These are phyloP conservation scores for Liolophura sinensis DNA, from an alignment of 1,140 invertebrate species.

Conservation along the genomic window DNA sequence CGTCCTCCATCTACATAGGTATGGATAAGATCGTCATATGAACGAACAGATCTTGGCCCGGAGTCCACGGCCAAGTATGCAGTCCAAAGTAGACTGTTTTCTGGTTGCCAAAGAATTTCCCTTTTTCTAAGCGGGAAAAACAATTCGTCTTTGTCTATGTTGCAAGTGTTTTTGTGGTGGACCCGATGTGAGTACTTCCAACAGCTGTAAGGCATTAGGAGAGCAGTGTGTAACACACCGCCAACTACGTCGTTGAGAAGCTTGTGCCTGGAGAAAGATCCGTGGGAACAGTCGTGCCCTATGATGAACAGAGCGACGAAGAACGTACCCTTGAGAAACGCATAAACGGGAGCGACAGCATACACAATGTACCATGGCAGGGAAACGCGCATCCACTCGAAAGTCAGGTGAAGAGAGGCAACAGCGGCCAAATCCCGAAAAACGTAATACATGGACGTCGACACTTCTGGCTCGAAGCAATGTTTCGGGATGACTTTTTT, in stretches of 20 bases:
- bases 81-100: conserved; percentile 20
- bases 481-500: conserved; percentile 46
- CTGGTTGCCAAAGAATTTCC: conserved; percentile 5
- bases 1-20: conserved; percentile 11
- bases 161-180: conserved; percentile 48
- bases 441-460: conserved; percentile 50
- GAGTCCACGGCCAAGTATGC: conserved; percentile 15
- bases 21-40: conserved; percentile 14
- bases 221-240: conserved; percentile 36
- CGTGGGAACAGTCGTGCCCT: conserved; percentile 60
- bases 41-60: conserved; percentile 11
- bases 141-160: conserved; percentile 51
- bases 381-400: conserved; percentile 19
- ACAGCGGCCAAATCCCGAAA: conserved; percentile 46
- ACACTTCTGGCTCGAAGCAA: conserved; percentile 47
- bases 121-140: conserved; percentile 42
- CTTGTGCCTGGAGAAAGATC: conserved; percentile 55
- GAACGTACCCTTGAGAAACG: conserved; percentile 54
- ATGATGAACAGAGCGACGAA: conserved; percentile 56
- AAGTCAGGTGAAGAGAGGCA: conserved; percentile 25
- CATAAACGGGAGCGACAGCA: conserved; percentile 30
- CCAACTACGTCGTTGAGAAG: conserved; percentile 44
- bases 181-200: conserved; percentile 48
- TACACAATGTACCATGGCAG: conserved; percentile 12
- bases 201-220: conserved; percentile 42